Base-by-base conservation (phyloP, 2,888 invertebrate genomes). In the Matsumyia berberina region DNA sequence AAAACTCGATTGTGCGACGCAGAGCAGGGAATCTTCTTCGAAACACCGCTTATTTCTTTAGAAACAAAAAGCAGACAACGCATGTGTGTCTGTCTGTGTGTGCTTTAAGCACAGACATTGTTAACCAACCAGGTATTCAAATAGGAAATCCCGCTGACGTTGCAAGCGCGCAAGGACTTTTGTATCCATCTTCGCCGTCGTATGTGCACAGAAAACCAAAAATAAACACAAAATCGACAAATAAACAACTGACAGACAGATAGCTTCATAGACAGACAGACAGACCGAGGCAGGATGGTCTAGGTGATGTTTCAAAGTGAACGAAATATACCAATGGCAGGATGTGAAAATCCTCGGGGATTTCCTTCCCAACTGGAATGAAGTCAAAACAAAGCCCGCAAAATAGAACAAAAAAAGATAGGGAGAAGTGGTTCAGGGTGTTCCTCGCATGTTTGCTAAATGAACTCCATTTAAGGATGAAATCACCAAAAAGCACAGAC, bases 211-310 rank as follows among this genome's bases (percentile, higher is more conserved):
- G 69, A 57, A 85, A 85, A 80, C 85, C 85, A 80, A 85, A 85
- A 85, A 85, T 85, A 85, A 85, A 80, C 85, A 85, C 76, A 70
- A 80, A 85, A 85, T 85, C 85, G 85, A 76, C 85, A 85, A 85
- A 85, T 80, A 85, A 80, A 85, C 85, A 51, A 79, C 49, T 24
- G 72, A 85, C n/a, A n/a, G n/a, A n/a, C n/a, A n/a, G n/a, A n/a
- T n/a, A n/a, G n/a, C n/a, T n/a, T n/a, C n/a, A 80, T 74, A 74
- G 80, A 85, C 74, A 46, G 74, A 74, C 85, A 85, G 85, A 79
- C 62, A 57, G 39, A 60, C 51, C 24, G 39, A 31, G 17, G 8
- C 31, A 57, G 37, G 37, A 42, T 31, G 44, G 79, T 73, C 83
- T 79, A 79, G 83, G 82, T 79, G 67, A 73, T 66, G 72, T 72